Conservation (phyloP, 2,888 invertebrate species). For the Andrena praecox region DNA sequence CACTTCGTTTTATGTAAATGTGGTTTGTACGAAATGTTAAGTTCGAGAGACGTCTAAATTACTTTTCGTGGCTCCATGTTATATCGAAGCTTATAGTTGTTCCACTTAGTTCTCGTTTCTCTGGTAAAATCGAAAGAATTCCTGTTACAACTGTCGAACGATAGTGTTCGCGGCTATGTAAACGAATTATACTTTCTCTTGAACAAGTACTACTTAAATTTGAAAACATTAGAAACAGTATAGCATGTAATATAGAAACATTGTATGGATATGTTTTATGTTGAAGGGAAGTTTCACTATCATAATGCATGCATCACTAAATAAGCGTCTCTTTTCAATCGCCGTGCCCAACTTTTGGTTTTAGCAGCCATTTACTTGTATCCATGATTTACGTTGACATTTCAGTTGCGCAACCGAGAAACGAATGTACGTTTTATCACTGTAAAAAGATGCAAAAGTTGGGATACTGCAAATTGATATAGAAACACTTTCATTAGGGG, state of each 20-base stretch:
- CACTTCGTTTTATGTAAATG: conserved; percentile 2
- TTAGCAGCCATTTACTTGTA: background rate
- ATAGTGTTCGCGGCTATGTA: background rate
- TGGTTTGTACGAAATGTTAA: conserved; percentile 16
- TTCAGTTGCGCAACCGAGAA: background rate
- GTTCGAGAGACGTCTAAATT: conserved; percentile 20
- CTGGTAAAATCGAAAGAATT: background rate
- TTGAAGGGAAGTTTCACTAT: conserved; percentile 52
- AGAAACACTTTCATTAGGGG: conserved; percentile 51
- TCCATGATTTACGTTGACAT: background rate
- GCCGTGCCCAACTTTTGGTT: conserved; percentile 24
- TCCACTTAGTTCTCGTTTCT: background rate
- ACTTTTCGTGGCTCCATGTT: conserved; percentile 15
- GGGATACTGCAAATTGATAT: conserved; percentile 40
- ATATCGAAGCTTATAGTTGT: conserved; percentile 41
- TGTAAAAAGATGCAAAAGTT: conserved; percentile 14
- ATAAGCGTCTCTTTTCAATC: conserved; percentile 35
- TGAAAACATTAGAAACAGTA: conserved; percentile 19
- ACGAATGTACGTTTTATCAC: background rate
- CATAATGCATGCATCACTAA: conserved; percentile 62
- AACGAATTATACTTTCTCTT: conserved; percentile 10
- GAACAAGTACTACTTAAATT: conserved; percentile 16
- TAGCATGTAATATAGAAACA: conserved; percentile 62
- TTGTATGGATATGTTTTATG: conserved; percentile 60
- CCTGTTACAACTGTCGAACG: conserved; percentile 7